Evolutionary conservation across 2,888 invertebrate species (phyloP).

Genomic region (Scaeva pyrastri): DNA sequence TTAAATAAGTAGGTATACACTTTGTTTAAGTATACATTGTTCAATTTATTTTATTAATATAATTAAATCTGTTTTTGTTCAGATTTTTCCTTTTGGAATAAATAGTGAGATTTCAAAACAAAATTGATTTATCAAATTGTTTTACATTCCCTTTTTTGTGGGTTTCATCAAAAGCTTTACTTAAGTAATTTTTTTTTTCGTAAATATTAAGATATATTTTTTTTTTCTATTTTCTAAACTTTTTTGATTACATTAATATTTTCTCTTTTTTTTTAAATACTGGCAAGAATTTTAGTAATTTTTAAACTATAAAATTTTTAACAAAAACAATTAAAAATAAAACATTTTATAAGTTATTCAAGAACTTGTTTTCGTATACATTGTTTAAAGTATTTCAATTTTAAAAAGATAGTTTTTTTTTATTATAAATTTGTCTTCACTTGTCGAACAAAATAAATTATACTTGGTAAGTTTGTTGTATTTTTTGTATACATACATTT

Average conservation of each 20-base stretch:
- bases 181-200: slow-evolving; percentile 43
- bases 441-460: slow-evolving; percentile 53
- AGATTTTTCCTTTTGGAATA: slow-evolving; percentile 67
- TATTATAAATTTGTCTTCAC: slow-evolving; percentile 56
- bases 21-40: slow-evolving; percentile 71
- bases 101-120: slow-evolving; percentile 42
- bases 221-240: slow-evolving; percentile 51
- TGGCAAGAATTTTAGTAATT: slow-evolving; percentile 65
- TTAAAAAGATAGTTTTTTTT: slow-evolving; percentile 36
- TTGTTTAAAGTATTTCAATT: slow-evolving; percentile 55
- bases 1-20: slow-evolving; percentile 58
- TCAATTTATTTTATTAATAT: slow-evolving; percentile 50
- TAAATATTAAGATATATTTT: slow-evolving; percentile 51
- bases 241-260: slow-evolving; percentile 63
- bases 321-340: slow-evolving; percentile 61
- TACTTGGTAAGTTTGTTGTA: slow-evolving; percentile 32
- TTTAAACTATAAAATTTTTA: slow-evolving; percentile 39
- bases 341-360: slow-evolving; percentile 69
- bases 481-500: slow-evolving; percentile 66
- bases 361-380: slow-evolving; percentile 74
- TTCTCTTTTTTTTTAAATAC: slow-evolving; percentile 59
- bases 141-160: slow-evolving; percentile 26
- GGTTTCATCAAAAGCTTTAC: slow-evolving; percentile 50
- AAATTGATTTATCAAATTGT: slow-evolving; percentile 25
- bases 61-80: slow-evolving; percentile 62